Evolutionary conservation across 2,797 vertebrate genomes (phyloP).

Genomic region (Centropyge bicolor): DNA sequence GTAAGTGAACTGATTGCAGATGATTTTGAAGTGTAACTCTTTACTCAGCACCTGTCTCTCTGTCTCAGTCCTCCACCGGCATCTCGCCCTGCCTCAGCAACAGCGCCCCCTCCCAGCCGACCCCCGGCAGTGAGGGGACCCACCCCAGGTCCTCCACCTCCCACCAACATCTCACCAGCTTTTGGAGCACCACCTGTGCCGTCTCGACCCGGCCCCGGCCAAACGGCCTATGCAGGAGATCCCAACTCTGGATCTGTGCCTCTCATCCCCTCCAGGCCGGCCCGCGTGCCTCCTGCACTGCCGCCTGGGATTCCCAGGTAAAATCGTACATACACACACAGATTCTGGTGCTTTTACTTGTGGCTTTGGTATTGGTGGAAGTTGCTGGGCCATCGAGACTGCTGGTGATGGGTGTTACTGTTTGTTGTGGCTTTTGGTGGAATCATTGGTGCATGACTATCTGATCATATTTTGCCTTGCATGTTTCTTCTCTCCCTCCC

Average conservation of each 20-base stretch:
- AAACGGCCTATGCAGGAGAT: constrained; percentile 78
- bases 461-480: constrained; percentile 65
- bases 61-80: constrained; percentile 85
- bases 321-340: constrained; percentile 1
- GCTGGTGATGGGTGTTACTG: constrained; percentile 39
- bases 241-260: constrained; percentile 81
- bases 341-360: background rate
- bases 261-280: constrained; percentile 90
- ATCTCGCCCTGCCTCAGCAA: constrained; percentile 75
- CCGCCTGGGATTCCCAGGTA: constrained; percentile 91
- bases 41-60: background rate
- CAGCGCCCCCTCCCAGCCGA: constrained; percentile 84
- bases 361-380: constrained; percentile 21
- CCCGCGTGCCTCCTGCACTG: constrained; percentile 89
- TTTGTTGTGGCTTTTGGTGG: constrained; percentile 53
- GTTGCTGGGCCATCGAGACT: background rate
- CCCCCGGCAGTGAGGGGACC: constrained; percentile 90
- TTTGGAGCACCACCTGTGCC: constrained; percentile 89
- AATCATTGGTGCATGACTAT: constrained; percentile 65
- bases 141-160: constrained; percentile 81
- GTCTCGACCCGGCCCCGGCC: constrained; percentile 86
- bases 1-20: background rate
- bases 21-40: background rate
- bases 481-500: constrained; percentile 55
- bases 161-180: constrained; percentile 85